Evolutionary conservation across 2,888 invertebrate species (phyloP), one percentile per base, ranked within the genome.

Genomic region (Neria commutata): DNA sequence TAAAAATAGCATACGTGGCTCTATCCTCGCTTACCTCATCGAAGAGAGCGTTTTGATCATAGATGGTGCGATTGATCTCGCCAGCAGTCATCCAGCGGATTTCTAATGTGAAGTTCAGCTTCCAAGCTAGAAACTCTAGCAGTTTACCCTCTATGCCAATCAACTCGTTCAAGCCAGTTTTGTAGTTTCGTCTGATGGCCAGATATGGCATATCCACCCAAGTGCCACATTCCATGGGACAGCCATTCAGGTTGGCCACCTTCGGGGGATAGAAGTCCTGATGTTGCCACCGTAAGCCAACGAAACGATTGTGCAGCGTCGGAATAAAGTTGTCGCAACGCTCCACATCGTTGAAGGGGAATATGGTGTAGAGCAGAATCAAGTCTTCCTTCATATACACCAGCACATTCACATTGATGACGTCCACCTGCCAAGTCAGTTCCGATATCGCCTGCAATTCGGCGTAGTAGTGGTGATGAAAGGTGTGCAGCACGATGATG

Each of bases 71-170:
- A 24, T 58, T 58, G 4, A 67, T 68, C 48, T 73, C 67, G 1
- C 45, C 47, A 1, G 64, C 61, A 14, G 0, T 26, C 19, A 6
- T 60, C 49, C 16, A 52, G n/a, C 3, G 67, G 54, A 70, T 64
- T 2, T 60, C 61, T 11, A 79, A 58, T 4, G 68, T 71, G 25
- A 81, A 81, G 62, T 81, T 81, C 74, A 81, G 73, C 33, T 68
- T 67, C 26, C 69, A 61, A 0, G 76, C 68, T 6, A 81, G 34
- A 25, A 74, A 11, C 0, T 58, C 61, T 5, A 76, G 61, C 0
- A 81, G 57, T 54, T 66, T 56, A 2, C 79, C 81, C 56, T 81
- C 81, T 17, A 78, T 77, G n/a, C 81, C 81, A 2, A 50, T 23
- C 6, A 16, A 5, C 8, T 19, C 3, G 2, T 48, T 23, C 2